Conservation (phyloP, 2,113 vertebrate species). For the Apeltes quadracus region DNA sequence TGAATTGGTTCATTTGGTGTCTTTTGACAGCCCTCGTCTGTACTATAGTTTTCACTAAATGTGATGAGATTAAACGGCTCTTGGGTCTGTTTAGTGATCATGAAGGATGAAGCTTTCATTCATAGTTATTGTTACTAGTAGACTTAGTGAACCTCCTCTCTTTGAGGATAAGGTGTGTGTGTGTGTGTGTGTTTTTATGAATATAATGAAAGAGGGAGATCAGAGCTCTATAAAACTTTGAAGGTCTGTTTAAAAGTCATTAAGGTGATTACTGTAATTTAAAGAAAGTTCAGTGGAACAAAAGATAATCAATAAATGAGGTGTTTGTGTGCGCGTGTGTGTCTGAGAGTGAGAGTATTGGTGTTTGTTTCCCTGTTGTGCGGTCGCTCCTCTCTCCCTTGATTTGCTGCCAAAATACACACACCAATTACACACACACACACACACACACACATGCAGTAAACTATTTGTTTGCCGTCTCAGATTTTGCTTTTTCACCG, state of each 20-base stretch:
- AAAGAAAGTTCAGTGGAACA: constrained; percentile 13
- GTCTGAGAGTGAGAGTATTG: constrained; percentile 20
- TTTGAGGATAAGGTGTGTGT: constrained; percentile 9
- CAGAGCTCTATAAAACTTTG: constrained; percentile 38
- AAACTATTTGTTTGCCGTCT: constrained; percentile 71
- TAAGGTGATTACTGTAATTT: constrained; percentile 51
- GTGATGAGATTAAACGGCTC: too few species aligned
- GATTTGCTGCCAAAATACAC: constrained; percentile 48
- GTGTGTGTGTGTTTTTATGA: constrained; percentile 4
- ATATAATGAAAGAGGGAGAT: not conserved
- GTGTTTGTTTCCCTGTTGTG: constrained; percentile 55
- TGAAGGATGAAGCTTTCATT: not conserved
- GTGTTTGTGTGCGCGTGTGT: constrained; percentile 19
- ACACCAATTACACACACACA: constrained; percentile 12
- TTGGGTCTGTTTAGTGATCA: too few species aligned
- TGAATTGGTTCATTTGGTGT: too few species aligned
- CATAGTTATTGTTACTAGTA: not conserved
- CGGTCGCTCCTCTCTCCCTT: constrained; percentile 40
- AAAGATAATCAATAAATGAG: constrained; percentile 37
- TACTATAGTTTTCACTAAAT: not conserved
- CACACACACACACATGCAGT: constrained; percentile 39
- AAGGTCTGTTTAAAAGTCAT: constrained; percentile 43
- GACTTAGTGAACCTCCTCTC: not conserved
- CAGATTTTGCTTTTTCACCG: constrained; percentile 71
- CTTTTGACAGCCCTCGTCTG: too few species aligned